Percentiles rank a stretch among this genome's conserved stretches.
These are phyloP conservation scores for Drosophila gaucha DNA, from an alignment of 2,888 invertebrate genomes.

Conservation along the genomic window DNA sequence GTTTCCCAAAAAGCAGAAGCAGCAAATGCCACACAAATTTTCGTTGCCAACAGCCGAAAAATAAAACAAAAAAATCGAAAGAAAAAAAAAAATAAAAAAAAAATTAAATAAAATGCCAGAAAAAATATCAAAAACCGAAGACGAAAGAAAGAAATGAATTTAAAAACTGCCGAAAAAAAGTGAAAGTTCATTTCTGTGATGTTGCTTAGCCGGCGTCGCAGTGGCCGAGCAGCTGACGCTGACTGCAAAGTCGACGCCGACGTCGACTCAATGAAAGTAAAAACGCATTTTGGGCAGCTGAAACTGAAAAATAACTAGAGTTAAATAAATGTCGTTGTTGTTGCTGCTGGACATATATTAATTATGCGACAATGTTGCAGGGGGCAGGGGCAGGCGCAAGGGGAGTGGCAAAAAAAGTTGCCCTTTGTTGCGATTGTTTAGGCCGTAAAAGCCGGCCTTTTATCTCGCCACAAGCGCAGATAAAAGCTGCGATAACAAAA, in stretches of 20 bases:
- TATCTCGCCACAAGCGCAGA: slow-evolving; percentile 58
- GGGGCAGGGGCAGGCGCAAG: neutral
- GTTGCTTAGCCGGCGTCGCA: slow-evolving; percentile 64
- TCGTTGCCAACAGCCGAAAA: slow-evolving; percentile 51
- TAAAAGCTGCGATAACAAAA: slow-evolving; percentile 61
- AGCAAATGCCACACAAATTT: slow-evolving; percentile 20
- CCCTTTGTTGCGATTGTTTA: slow-evolving; percentile 53
- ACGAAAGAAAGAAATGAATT: slow-evolving; percentile 77
- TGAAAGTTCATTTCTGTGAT: slow-evolving; percentile 83
- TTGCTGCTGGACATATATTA: slow-evolving; percentile 51
- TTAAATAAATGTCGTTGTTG: slow-evolving; percentile 44
- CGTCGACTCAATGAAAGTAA: slow-evolving; percentile 80
- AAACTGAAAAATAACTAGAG: slow-evolving; percentile 26
- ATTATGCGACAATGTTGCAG: slow-evolving; percentile 66
- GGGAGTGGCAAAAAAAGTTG: slow-evolving; percentile 53
- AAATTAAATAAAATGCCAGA: slow-evolving; percentile 44
- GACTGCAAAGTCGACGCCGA: slow-evolving; percentile 35
- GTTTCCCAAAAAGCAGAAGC: slow-evolving; percentile 46
- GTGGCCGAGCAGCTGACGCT: slow-evolving; percentile 43
- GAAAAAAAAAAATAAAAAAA: slow-evolving; percentile 21
- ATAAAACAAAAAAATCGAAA: slow-evolving; percentile 23
- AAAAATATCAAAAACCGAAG: slow-evolving; percentile 47
- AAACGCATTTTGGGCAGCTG: slow-evolving; percentile 71
- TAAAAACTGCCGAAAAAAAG: slow-evolving; percentile 84
- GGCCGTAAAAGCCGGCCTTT: slow-evolving; percentile 50